Evolutionary conservation across 2,888 invertebrate species (phyloP), one percentile per base, ranked within the genome.

Genomic region (Ornithoptera priamus): DNA sequence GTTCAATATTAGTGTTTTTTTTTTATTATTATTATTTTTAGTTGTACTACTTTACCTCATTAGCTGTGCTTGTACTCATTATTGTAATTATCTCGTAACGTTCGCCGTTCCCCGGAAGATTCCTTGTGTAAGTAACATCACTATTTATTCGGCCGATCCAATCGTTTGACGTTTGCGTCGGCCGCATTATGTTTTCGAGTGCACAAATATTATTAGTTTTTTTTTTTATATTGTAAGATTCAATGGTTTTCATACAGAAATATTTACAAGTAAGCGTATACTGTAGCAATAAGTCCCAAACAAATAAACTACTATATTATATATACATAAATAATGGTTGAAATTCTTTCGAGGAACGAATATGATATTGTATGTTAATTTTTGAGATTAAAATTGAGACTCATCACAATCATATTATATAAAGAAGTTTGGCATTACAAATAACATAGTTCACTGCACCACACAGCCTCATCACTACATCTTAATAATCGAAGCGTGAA

Each of bases 1-100:
- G 92, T 92, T 92, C 92, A 76, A 79, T 77, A 82, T 86, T 86
- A 81, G 81, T 86, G 80, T 84, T 84, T 84, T 66, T 56, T 60
- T 82, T 80, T 82, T 81, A 84, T 83, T 82, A 77, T 83, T 82
- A 77, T 79, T 10, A 46, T 56, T 75, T 75, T 78, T 80, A 79
- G 78, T 81, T 77, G 75, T 82, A 82, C 83, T 82, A 85, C 79
- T 84, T 82, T 90, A 90, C 91, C 91, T 91, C 91, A 90, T 86
- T 89, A 90, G 86, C 87, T 78, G 81, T 81, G 86, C 86, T 85
- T 89, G 88, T 86, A 85, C 72, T 73, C 72, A 64, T 73, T 71
- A 72, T 46, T 30, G 66, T 62, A 62, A 62, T 69, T 69, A 68
- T 62, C 67, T 69, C 69, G 71, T 61, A 71, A 72, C 71, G 64